Evolutionary conservation across 2,888 invertebrate species (phyloP), one percentile per base, ranked within the genome.

Genomic region (Drosophila kuntzei): DNA sequence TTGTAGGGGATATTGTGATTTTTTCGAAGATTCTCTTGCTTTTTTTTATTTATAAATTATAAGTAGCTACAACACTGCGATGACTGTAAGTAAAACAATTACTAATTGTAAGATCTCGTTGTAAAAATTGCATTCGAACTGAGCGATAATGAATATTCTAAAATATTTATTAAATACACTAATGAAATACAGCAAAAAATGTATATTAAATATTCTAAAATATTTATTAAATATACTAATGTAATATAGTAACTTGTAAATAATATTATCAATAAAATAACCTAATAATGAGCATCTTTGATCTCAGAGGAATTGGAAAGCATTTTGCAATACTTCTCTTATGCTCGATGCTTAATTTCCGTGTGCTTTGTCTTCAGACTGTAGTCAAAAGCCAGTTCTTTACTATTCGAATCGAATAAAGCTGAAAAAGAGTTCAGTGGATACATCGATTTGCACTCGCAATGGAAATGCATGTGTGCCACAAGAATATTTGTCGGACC

Each of bases 401-500:
- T 34, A 29, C 32, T 22, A 32, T 16, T 12, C 32, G 43, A 43
- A n/a, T 32, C 9, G 29, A n/a, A 20, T 20, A 27, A 29, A 39
- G 29, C 20, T 20, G 39, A 29, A 53, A 53, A 41, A 41, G 53
- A 29, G 53, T 18, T 41, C 39, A 29, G 20, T 41, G 53, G 29
- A 41, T 53, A 53, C 53, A 53, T 53, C 81, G 86, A 85, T 79
- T 87, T 76, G 88, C 89, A 87, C 88, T 87, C 86, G 76, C 73
- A 69, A 53, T 58, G 69, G 43, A 20, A 36, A 36, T 61, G 67
- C 80, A 79, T 72, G 72, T 77, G 81, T 58, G 67, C 63, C 67
- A 11, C 64, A 62, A 68, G 72, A 83, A 84, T 75, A 89, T 89
- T 88, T 89, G 84, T 89, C 67, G 61, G 75, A 72, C 89, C 85